A percentile compares a stretch with the other conserved stretches of the same genome.
Conservation (phyloP, 1,140 invertebrate genomes). For the Globodera ellingtonae region DNA sequence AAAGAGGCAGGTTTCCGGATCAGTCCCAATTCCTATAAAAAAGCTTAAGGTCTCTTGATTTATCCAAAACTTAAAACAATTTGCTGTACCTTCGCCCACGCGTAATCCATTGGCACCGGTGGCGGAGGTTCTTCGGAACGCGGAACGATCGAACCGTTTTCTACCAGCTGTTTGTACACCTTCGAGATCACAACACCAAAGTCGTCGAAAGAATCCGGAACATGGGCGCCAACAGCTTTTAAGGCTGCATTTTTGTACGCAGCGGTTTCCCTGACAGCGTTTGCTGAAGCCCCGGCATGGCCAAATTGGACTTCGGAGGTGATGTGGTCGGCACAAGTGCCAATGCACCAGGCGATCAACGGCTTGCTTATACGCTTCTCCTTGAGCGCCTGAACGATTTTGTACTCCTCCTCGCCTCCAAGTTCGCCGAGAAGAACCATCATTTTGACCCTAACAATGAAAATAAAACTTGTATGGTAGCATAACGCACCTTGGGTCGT, state of each 20-base stretch:
- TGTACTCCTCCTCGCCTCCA: slow-evolving; percentile 98
- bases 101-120: slow-evolving; percentile 98
- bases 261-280: slow-evolving; percentile 91
- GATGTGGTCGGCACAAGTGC: slow-evolving; percentile 74
- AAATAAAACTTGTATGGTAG: neutral
- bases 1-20: slow-evolving; percentile 98
- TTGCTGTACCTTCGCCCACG: slow-evolving; percentile 83
- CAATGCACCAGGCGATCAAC: slow-evolving; percentile 96
- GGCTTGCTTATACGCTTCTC: slow-evolving; percentile 85
- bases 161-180: slow-evolving; percentile 79
- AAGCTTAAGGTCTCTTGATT: neutral
- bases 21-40: slow-evolving; percentile 83
- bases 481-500: slow-evolving; percentile 68
- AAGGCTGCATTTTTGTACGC: slow-evolving; percentile 86
- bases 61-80: neutral
- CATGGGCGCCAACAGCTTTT: slow-evolving; percentile 79
- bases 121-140: slow-evolving; percentile 90
- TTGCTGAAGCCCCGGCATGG: slow-evolving; percentile 95
- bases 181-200: slow-evolving; percentile 79
- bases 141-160: slow-evolving; percentile 80
- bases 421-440: slow-evolving; percentile 94
- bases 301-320: slow-evolving; percentile 80
- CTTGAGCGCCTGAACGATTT: slow-evolving; percentile 86
- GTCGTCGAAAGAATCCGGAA: slow-evolving; percentile 89
- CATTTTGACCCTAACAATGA: slow-evolving; percentile 79